phyloP scores from a whole-genome alignment of 2,888 invertebrate species.

The Elmis aenea region DNA sequence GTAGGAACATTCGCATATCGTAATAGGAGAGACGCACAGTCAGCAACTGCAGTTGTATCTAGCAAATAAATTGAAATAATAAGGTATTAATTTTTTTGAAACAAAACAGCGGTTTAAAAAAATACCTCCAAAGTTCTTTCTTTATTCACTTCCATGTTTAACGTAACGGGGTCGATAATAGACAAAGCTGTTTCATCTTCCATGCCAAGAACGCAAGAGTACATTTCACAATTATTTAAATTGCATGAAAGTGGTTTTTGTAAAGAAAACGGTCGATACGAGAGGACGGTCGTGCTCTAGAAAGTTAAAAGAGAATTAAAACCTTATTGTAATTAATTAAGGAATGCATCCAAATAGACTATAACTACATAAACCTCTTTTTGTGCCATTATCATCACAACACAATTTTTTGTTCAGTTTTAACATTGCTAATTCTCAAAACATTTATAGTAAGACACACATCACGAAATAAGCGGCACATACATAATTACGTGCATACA shows the following conservation, averaged over 20 bases:
- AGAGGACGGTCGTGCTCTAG: constrained; percentile 82
- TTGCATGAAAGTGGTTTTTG: constrained; percentile 80
- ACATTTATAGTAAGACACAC: no score
- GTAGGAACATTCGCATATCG: constrained; percentile 86
- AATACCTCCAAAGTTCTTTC: constrained; percentile 49
- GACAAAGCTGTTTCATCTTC: constrained; percentile 87
- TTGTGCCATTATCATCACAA: no score
- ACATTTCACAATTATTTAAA: constrained; percentile 86
- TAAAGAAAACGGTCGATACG: constrained; percentile 65
- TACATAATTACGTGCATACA: no score
- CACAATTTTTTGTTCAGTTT: no score
- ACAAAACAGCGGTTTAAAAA: no score
- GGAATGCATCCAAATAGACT: no score
- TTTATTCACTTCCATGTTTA: constrained; percentile 64
- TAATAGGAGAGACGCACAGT: constrained; percentile 87
- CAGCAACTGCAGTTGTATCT: constrained; percentile 67
- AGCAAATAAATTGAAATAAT: constrained; percentile 26
- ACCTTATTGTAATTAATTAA: no score
- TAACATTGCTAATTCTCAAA: no score
- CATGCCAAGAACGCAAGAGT: constrained; percentile 82
- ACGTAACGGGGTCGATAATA: constrained; percentile 88
- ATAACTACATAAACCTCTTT: no score
- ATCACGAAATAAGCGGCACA: no score
- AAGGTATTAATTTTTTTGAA: constrained; percentile 3
- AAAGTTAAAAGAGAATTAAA: constrained; percentile 33